These are phyloP conservation scores for Siphonodentalium dalli DNA, from an alignment of 2,888 invertebrate species.

Conservation along the genomic window DNA sequence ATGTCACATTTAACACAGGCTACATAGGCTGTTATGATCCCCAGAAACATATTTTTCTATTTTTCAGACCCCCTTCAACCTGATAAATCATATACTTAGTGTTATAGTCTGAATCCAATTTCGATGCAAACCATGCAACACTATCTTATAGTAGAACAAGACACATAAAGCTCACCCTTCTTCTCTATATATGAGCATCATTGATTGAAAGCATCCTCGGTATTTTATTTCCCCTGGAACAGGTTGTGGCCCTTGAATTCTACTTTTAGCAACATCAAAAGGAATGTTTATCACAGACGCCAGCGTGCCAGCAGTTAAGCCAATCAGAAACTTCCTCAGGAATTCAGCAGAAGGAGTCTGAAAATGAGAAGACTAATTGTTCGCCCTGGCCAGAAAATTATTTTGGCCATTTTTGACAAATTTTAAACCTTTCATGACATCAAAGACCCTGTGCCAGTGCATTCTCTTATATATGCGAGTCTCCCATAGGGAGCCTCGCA, in stretches of 20 bases:
- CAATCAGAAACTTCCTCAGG: slow-evolving; percentile 72
- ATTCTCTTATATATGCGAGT: too few species aligned
- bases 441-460: too few species aligned
- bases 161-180: slow-evolving; percentile 95
- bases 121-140: too few species aligned
- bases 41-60: too few species aligned
- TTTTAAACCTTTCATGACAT: too few species aligned
- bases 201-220: slow-evolving; percentile 76
- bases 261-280: slow-evolving; percentile 93
- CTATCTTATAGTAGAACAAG: too few species aligned
- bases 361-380: slow-evolving; percentile 16
- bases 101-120: too few species aligned
- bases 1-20: too few species aligned
- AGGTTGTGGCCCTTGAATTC: slow-evolving; percentile 93
- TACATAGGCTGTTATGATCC: too few species aligned
- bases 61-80: too few species aligned
- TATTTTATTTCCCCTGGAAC: slow-evolving; percentile 78
- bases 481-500: too few species aligned
- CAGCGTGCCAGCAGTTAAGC: slow-evolving; percentile 85
- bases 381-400: neutral
- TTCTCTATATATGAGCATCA: slow-evolving; percentile 79
- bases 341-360: slow-evolving; percentile 58
- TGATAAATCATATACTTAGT: too few species aligned
- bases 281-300: slow-evolving; percentile 91
- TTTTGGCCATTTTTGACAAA: neutral